Percentiles rank a stretch among this genome's conserved stretches.
These are phyloP conservation scores for Hoplodrina ambigua DNA, from an alignment of 2,888 invertebrate species.

Conservation along the genomic window DNA sequence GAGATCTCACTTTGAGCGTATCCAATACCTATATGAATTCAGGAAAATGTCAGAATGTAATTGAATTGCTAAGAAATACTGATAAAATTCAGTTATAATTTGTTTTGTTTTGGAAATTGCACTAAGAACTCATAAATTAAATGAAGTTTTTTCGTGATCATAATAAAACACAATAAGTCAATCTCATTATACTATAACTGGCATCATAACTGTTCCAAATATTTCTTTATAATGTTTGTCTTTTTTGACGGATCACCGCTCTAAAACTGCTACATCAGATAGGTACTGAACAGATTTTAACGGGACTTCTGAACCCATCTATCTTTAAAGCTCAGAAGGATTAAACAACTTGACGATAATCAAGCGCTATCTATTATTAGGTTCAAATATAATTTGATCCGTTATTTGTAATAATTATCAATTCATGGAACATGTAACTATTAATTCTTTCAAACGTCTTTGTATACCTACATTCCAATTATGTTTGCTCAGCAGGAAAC, in stretches of 20 bases:
- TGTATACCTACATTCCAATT: constrained; percentile 33
- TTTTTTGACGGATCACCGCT: constrained; percentile 10
- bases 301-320: constrained; percentile 23
- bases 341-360: constrained; percentile 15
- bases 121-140: neutral
- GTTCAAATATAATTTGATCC: constrained; percentile 26
- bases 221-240: neutral
- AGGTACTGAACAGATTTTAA: constrained; percentile 20
- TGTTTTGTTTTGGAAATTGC: neutral
- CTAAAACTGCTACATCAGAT: constrained; percentile 4
- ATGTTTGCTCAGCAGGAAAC: constrained; percentile 62
- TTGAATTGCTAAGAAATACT: constrained; percentile 37
- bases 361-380: constrained; percentile 15
- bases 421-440: neutral
- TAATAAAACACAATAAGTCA: neutral
- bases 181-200: neutral
- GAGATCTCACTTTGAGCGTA: constrained; percentile 48
- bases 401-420: constrained; percentile 9
- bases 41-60: constrained; percentile 36
- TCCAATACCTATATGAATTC: constrained; percentile 37
- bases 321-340: constrained; percentile 12
- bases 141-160: neutral
- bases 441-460: constrained; percentile 13
- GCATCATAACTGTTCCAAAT: neutral
- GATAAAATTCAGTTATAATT: constrained; percentile 22